phyloP scores from a whole-genome alignment of 2,113 vertebrate genomes.

The Gavialis gangeticus region DNA sequence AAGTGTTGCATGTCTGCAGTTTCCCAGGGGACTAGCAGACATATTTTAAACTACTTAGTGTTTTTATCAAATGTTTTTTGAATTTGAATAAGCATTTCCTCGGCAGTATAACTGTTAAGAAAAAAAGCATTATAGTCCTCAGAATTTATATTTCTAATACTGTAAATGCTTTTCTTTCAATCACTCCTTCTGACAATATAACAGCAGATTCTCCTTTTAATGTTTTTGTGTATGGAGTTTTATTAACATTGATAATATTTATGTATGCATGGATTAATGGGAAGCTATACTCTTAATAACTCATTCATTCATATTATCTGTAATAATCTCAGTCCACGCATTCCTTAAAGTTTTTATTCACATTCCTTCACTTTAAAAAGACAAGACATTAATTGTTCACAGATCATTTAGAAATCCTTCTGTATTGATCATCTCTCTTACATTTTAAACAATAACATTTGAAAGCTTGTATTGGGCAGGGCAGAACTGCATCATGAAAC shows the following conservation, averaged over 20 bases:
- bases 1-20: background rate
- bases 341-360: background rate
- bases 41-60: rapidly evolving
- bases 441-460: background rate
- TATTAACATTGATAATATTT: background rate
- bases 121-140: background rate
- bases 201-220: background rate
- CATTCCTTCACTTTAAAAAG: background rate
- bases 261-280: background rate
- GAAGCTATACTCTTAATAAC: background rate
- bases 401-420: background rate
- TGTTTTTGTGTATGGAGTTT: background rate
- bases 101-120: background rate
- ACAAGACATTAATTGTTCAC: background rate
- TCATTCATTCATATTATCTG: background rate
- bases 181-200: background rate
- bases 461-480: background rate
- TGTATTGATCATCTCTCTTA: background rate
- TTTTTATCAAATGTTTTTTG: background rate
- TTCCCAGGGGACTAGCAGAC: background rate
- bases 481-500: background rate
- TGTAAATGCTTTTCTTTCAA: background rate
- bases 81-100: background rate
- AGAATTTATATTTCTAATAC: background rate
- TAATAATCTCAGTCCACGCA: background rate